Evolutionary conservation across 2,113 vertebrate genomes (phyloP), one percentile per base, ranked within the genome.

Genomic region (Ancistrus triradiatus): DNA sequence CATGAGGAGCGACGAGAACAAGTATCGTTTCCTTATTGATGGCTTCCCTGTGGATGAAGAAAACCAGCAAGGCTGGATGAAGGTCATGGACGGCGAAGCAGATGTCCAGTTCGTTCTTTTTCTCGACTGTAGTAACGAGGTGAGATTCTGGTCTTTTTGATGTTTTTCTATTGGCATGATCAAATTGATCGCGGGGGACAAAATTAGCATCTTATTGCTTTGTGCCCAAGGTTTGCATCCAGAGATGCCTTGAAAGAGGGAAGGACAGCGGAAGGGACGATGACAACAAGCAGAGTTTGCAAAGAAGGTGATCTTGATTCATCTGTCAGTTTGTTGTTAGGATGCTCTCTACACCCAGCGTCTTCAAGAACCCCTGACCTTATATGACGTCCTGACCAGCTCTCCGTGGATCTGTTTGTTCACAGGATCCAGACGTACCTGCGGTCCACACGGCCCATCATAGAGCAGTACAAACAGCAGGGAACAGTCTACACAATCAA

Each of bases 21-120:
- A 90, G 83, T 93, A 89, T 78, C 90, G 89, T 62, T 98, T 99
- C 82, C 91, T 99, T 65, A 97, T 99, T 70, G 96, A 98, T 59
- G 96, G 95, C 40, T 99, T 99, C 77, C 96, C 96, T 43, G 93
- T 94, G 62, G 95, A 99, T 64, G 81, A 96, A 81, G 93, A 97
- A 83, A 99, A 99, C 81, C 90, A 98, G 70, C 85, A 92, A 78
- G 95, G 96, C 21, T 98, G 96, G 96, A 92, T 82, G 57, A 85
- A 53, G 1, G 90, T 88, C 49, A 99, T 98, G 96, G 88, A 93
- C 21, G 89, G 80, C 66, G 91, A 94, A 68, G 94, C 93, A 0
- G 90, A 95, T 59, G 90, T 98, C 75, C 92, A 91, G 78, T 99
- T 98, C 74, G 92, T 99, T 77, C 90, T 99, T 21, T 98, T 98